Conservation (phyloP, 2,113 vertebrate genomes). For the Heterotilapia buettikoferi region DNA sequence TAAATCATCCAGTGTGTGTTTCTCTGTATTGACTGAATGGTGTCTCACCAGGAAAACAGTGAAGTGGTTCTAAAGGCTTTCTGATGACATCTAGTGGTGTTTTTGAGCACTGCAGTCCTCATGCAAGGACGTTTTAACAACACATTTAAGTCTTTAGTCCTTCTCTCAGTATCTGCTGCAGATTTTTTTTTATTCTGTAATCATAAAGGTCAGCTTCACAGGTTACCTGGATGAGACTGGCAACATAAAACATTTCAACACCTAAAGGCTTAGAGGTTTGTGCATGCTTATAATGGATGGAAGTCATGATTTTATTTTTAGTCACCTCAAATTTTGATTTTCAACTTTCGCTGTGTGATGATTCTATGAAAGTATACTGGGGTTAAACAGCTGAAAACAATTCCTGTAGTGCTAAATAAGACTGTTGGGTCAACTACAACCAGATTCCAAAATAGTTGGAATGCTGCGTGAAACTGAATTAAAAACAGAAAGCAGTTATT, state of each 20-base stretch:
- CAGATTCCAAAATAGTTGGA: not conserved
- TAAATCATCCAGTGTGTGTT: not conserved
- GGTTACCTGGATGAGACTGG: not conserved
- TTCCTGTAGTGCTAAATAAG: not conserved
- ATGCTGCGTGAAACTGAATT: not conserved
- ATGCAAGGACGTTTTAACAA: not conserved
- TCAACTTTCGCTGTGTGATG: not conserved
- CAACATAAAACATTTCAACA: not conserved
- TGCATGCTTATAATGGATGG: not conserved
- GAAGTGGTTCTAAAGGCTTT: conserved; percentile 9
- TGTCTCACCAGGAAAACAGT: not conserved
- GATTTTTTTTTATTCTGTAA: not conserved
- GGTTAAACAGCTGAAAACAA: not conserved
- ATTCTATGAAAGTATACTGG: not conserved
- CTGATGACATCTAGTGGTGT: conserved; percentile 55
- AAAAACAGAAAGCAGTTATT: not conserved
- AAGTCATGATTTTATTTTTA: not conserved
- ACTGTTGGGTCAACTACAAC: not conserved
- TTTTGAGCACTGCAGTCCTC: not conserved
- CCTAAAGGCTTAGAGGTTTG: not conserved
- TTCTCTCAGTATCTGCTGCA: conserved; percentile 1
- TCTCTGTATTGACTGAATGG: not conserved
- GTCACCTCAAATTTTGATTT: not conserved
- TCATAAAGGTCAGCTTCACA: not conserved
- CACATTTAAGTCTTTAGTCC: not conserved